phyloP scores from a whole-genome alignment of 1,140 invertebrate species.

The Eriosoma lanigerum region DNA sequence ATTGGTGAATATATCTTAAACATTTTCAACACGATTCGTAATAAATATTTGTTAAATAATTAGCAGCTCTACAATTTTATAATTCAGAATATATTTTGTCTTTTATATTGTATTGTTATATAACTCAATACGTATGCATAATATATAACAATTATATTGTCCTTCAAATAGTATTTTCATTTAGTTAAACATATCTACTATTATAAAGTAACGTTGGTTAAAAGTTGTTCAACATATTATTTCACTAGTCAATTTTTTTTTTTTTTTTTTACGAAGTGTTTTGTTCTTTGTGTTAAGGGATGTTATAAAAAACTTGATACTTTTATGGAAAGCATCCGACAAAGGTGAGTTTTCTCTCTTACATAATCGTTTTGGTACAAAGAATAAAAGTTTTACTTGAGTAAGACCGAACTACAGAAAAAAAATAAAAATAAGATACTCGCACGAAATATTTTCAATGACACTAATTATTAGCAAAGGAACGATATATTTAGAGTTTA shows the following conservation, averaged over 20 bases:
- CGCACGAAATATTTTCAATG: neutral
- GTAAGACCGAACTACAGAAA: neutral
- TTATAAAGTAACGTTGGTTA: neutral
- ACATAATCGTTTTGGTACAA: conserved; percentile 9
- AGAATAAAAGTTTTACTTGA: neutral
- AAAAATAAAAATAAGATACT: conserved; percentile 1
- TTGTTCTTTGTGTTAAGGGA: neutral
- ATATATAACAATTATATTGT: no score
- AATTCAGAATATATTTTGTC: no score
- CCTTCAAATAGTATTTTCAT: no score
- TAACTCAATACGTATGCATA: no score
- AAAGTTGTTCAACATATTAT: neutral
- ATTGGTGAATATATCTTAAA: no score
- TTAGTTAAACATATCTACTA: no score
- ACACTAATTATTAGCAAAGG: neutral
- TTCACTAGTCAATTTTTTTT: neutral
- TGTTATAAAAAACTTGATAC: neutral
- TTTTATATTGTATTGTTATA: no score
- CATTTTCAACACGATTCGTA: no score
- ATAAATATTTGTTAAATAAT: no score
- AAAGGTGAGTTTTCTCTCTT: neutral
- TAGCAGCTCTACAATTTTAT: no score
- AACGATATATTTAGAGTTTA: neutral
- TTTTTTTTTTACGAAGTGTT: conserved; percentile 2
- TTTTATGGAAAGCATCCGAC: neutral